Evolutionary conservation across 2,797 vertebrate genomes (phyloP).

Genomic region (Eulemur albifrons): DNA sequence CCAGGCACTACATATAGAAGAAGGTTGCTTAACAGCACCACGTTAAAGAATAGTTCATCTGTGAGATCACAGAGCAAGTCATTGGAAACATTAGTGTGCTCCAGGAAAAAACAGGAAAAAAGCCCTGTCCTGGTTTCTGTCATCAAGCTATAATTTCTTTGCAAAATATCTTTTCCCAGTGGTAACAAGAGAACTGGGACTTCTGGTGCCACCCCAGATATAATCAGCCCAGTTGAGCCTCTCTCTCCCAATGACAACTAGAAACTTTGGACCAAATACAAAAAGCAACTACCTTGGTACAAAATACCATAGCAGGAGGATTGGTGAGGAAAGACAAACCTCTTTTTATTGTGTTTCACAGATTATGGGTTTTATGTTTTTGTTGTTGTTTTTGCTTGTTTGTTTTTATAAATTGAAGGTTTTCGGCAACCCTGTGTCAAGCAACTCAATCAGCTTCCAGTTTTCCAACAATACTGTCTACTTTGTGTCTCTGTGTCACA

Average conservation of each 20-base stretch:
- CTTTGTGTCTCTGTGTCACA: neutral
- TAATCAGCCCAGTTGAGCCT: neutral
- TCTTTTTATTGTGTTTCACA: neutral
- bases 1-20: neutral
- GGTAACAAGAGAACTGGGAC: neutral
- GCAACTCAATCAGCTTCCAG: neutral
- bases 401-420: neutral
- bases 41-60: neutral
- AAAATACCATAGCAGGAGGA: neutral
- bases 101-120: neutral
- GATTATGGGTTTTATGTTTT: neutral
- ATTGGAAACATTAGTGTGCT: neutral
- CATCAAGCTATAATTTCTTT: neutral
- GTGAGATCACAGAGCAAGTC: neutral
- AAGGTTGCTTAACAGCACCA: neutral
- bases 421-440: neutral
- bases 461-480: neutral
- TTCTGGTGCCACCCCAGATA: neutral
- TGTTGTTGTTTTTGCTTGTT: too few species aligned
- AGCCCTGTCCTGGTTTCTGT: neutral
- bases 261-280: neutral
- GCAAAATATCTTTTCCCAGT: constrained; percentile 19
- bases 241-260: neutral
- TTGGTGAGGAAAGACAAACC: neutral
- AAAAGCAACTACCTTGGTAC: neutral